Base-by-base conservation (phyloP, 2,888 invertebrate genomes). In the Odontomyia ornata region DNA sequence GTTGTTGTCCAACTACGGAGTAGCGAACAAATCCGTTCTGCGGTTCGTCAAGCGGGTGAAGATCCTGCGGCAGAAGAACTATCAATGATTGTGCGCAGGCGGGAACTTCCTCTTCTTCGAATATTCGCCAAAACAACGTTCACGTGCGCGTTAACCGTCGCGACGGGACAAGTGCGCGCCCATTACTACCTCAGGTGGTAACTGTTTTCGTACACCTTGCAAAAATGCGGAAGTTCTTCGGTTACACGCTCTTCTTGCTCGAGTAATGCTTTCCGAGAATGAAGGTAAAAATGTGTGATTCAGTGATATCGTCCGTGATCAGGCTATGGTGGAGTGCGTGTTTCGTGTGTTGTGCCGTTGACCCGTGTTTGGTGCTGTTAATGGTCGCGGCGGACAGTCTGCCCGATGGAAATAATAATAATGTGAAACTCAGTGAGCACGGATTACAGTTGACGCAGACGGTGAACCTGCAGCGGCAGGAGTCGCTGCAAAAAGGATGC, bases 1-100 rank as follows among this genome's bases (percentile, higher is more conserved):
- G 78, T 87, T 88, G 71, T 88, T 93, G 80, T 89, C 90, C 81
- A 89, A 91, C 82, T 92, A 92, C 85, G 93, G 92, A 76, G 90
- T 95, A 52, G 85, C 86, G 65, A 94, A 95, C 86, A 92, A 91
- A 84, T 91, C 91, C 15, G 60, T 60, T 5, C 87, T 94, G 30
- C 88, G 89, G 67, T 95, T 93, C 86, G 90, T 91, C 76, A 93
- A 93, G 84, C 90, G 89, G 81, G 86, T 69, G 21, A 79, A 78
- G 76, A 46, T 67, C 27, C 60, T 60, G 60, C 47, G 52, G 4
- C 30, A 57, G 73, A 30, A 23, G 15, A 73, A 23, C 3, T 43
- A 57, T 60, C 73, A 60, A 73, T 60, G 73, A 73, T 30, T 30
- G 57, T n/a, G 23, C 30, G 21, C 5, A 21, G 60, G n/a, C 52